Conservation (phyloP, 2,888 invertebrate genomes). For the Orthonevra nobilis region DNA sequence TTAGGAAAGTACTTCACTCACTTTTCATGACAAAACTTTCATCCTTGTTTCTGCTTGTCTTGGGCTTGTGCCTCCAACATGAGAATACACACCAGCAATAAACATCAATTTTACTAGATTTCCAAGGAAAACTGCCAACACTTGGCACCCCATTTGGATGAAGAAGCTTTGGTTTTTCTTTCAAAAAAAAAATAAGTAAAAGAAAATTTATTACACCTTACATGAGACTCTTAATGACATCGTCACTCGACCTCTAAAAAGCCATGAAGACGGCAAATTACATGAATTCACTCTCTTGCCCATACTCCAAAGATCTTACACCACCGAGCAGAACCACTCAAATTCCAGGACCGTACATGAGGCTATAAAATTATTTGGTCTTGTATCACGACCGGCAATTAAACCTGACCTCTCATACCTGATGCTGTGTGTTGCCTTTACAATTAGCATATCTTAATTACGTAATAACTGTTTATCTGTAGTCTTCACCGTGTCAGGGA, state of each 20-base stretch:
- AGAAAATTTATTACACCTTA: conserved; percentile 50
- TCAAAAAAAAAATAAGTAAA: too few species aligned
- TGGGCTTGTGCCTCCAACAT: conserved; percentile 1
- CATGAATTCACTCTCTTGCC: conserved; percentile 22
- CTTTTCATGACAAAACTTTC: not conserved
- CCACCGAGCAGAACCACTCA: not conserved
- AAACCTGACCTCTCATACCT: conserved; percentile 25
- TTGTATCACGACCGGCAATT: conserved; percentile 31
- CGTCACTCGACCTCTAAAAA: not conserved
- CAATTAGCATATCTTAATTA: conserved; percentile 58
- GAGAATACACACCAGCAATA: conserved; percentile 33
- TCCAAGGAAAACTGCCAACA: conserved; percentile 27
- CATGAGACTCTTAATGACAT: not conserved
- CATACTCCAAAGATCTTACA: not conserved
- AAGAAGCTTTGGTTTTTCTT: conserved; percentile 27
- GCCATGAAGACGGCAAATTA: conserved; percentile 13
- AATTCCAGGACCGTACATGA: too few species aligned
- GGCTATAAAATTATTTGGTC: conserved; percentile 28
- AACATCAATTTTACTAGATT: conserved; percentile 54
- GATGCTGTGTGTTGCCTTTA: conserved; percentile 9
- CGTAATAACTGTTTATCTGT: conserved; percentile 47
- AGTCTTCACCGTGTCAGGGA: not conserved
- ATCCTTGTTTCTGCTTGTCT: conserved; percentile 4
- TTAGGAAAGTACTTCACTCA: not conserved
- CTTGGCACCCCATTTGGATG: conserved; percentile 27